Evolutionary conservation across 2,113 vertebrate genomes (phyloP).

Genomic region (Fukomys damarensis): DNA sequence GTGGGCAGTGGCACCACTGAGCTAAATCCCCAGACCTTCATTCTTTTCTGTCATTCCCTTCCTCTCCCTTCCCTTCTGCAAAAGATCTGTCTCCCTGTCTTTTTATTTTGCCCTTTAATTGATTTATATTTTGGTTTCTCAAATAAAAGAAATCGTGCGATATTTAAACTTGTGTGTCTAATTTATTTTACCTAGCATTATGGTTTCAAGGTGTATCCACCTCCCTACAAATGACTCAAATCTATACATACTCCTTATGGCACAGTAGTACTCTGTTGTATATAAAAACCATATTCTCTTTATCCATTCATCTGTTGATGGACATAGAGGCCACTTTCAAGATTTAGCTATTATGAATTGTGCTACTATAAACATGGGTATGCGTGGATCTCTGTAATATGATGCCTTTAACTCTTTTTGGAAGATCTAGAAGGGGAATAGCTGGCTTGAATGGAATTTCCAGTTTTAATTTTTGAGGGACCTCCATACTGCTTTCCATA

Average conservation of each 20-base stretch:
- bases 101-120: background rate
- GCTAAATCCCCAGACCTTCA: background rate
- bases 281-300: background rate
- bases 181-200: background rate
- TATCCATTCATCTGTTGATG: background rate
- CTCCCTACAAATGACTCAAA: background rate
- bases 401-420: background rate
- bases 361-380: background rate
- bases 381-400: background rate
- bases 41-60: background rate
- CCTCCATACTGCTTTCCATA: background rate
- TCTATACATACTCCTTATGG: background rate
- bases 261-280: background rate
- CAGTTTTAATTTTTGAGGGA: background rate
- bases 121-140: background rate
- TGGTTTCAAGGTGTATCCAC: background rate
- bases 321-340: background rate
- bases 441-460: background rate
- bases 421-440: background rate
- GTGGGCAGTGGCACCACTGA: no score
- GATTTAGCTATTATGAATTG: background rate
- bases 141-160: background rate
- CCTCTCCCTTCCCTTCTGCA: background rate
- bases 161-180: background rate
- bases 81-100: background rate